Evolutionary conservation across 2,888 invertebrate genomes (phyloP).

Genomic region (Eristalis pertinax): DNA sequence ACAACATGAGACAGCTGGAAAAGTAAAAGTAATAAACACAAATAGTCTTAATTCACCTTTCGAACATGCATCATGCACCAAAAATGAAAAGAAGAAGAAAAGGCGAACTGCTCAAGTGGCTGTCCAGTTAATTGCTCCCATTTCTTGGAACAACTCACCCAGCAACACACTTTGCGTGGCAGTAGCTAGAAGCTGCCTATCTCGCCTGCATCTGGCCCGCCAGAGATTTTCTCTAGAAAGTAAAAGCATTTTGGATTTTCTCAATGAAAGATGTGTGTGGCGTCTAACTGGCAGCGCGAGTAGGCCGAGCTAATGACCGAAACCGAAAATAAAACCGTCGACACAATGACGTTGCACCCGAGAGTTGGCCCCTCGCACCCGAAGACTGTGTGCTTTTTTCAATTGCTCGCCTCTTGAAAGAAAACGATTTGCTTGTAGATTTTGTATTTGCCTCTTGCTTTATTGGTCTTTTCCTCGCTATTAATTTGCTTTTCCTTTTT

Average conservation of each 20-base stretch:
- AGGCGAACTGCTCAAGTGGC: conserved; percentile 1
- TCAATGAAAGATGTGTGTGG: conserved; percentile 8
- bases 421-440: conserved; percentile 73
- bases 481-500: conserved; percentile 12
- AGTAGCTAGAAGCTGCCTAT: conserved; percentile 9
- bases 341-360: conserved; percentile 27
- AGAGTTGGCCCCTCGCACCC: not conserved
- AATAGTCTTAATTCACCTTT: conserved; percentile 7
- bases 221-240: conserved; percentile 41
- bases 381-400: not conserved
- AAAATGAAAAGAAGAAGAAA: conserved; percentile 1
- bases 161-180: not conserved
- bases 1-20: not conserved
- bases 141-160: conserved; percentile 19
- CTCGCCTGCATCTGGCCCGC: not conserved
- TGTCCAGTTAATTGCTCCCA: conserved; percentile 35
- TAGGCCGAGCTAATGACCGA: conserved; percentile 21
- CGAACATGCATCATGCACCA: not conserved
- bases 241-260: conserved; percentile 36
- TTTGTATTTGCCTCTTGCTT: not conserved
- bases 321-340: conserved; percentile 21
- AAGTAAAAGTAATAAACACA: conserved; percentile 14
- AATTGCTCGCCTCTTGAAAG: conserved; percentile 17
- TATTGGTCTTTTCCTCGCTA: not conserved
- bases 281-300: not conserved